Evolutionary conservation across 2,888 invertebrate genomes (phyloP).

Genomic region (Helicoverpa assulta): DNA sequence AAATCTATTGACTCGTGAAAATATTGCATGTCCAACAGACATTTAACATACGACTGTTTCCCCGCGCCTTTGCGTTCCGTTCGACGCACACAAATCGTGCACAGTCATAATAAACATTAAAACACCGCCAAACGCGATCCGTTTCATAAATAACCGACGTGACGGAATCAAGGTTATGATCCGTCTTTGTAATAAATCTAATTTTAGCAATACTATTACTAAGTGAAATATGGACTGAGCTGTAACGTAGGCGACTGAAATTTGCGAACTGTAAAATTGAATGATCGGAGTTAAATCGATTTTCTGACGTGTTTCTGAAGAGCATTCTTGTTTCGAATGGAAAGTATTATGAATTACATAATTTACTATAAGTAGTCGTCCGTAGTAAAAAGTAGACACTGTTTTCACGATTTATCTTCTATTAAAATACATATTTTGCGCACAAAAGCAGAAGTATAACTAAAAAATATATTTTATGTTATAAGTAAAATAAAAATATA

Average conservation of each 20-base stretch:
- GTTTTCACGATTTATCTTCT: constrained; percentile 6
- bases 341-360: background rate
- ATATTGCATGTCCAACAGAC: background rate
- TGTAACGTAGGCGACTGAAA: constrained; percentile 23
- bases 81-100: constrained; percentile 8
- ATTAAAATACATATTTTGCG: constrained; percentile 24
- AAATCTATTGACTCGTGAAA: background rate
- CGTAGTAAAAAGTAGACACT: background rate
- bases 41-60: constrained; percentile 5
- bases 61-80: constrained; percentile 13
- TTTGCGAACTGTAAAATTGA: background rate
- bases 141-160: constrained; percentile 26
- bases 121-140: constrained; percentile 17
- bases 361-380: background rate
- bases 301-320: background rate
- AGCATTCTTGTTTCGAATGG: background rate
- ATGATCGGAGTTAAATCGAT: background rate
- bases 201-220: constrained; percentile 57
- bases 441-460: constrained; percentile 45
- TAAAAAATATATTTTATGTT: constrained; percentile 44
- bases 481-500: constrained; percentile 47
- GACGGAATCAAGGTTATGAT: constrained; percentile 48
- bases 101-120: constrained; percentile 23
- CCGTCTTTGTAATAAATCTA: constrained; percentile 49
- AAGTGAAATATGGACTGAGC: constrained; percentile 25